Percentiles rank a stretch among this genome's conserved stretches.
Evolutionary conservation across 2,888 invertebrate genomes (phyloP).

Genomic region (Mycalesis mineus): DNA sequence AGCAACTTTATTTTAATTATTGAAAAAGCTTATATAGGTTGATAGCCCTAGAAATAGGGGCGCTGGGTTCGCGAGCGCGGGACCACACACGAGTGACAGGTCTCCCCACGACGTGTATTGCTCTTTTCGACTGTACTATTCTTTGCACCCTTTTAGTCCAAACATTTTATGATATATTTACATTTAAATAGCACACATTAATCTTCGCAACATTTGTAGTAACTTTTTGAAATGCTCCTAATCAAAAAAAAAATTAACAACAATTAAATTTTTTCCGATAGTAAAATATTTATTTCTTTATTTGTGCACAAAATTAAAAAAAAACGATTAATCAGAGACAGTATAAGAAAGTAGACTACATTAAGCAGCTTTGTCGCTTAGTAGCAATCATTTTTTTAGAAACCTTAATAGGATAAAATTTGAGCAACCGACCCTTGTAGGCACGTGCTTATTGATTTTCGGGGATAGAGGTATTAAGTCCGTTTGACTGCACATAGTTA

Average conservation of each 20-base stretch:
- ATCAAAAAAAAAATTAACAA: too few species aligned
- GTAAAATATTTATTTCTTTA: too few species aligned
- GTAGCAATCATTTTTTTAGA: too few species aligned
- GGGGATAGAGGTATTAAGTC: slow-evolving; percentile 15
- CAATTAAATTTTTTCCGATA: too few species aligned
- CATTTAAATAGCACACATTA: neutral
- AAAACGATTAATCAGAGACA: too few species aligned
- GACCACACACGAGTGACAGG: slow-evolving; percentile 21
- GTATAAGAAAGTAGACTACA: too few species aligned
- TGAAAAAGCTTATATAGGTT: neutral
- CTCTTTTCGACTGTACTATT: slow-evolving; percentile 19
- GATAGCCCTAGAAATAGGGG: slow-evolving; percentile 11
- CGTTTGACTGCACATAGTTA: slow-evolving; percentile 30
- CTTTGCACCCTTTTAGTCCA: slow-evolving; percentile 12
- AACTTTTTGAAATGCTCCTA: too few species aligned
- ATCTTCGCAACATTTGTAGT: too few species aligned
- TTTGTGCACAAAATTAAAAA: too few species aligned
- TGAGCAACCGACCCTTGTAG: neutral
- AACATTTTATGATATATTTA: neutral
- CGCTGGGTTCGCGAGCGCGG: slow-evolving; percentile 15
- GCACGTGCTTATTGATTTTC: slow-evolving; percentile 17
- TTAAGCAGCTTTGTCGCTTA: too few species aligned
- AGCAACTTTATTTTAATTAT: too few species aligned
- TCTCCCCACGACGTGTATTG: slow-evolving; percentile 7
- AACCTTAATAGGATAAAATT: neutral